phyloP scores from a whole-genome alignment of 2,113 vertebrate species.

The Dasyurus viverrinus region DNA sequence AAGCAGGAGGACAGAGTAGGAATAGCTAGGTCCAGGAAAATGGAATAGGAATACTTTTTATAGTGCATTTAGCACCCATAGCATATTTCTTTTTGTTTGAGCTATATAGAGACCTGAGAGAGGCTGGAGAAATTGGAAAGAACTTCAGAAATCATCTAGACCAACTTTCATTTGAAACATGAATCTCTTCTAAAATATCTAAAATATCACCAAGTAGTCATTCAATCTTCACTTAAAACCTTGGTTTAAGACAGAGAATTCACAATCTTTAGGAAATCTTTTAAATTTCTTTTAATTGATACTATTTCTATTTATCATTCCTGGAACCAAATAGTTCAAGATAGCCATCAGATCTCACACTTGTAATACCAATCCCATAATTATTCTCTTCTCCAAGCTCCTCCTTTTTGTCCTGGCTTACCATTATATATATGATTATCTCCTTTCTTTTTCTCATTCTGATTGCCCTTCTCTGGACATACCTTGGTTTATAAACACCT shows the following conservation, averaged over 20 bases:
- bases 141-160: neutral
- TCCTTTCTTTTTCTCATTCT: neutral
- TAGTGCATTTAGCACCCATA: neutral
- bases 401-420: neutral
- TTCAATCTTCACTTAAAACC: neutral
- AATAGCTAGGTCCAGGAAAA: neutral
- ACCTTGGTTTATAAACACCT: neutral
- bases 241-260: neutral
- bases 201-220: neutral
- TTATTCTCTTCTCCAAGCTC: neutral
- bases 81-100: neutral
- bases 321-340: neutral
- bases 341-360: neutral
- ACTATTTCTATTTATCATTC: neutral
- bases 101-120: neutral
- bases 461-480: neutral
- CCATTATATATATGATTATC: neutral
- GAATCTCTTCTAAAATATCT: neutral
- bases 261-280: neutral
- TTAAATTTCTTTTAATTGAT: neutral
- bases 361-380: neutral
- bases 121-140: neutral
- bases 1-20: neutral
- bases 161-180: neutral
- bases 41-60: neutral